phyloP scores from a whole-genome alignment of 2,888 invertebrate species.

The Phaonia tiefii region DNA sequence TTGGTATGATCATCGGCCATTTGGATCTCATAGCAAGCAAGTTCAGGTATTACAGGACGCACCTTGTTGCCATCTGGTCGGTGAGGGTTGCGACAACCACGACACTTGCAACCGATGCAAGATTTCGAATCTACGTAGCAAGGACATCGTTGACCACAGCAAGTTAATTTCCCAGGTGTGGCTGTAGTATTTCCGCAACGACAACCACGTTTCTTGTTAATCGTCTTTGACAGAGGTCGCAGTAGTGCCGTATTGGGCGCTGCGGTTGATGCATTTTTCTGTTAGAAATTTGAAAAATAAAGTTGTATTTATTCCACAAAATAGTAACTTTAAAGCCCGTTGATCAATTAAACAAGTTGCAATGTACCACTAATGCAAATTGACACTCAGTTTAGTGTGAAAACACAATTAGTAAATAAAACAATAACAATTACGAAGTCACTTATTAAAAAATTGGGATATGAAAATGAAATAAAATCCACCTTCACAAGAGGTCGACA shows the following conservation, averaged over 20 bases:
- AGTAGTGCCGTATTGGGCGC: conserved; percentile 58
- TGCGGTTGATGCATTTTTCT: conserved; percentile 67
- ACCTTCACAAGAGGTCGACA: too few relatives aligned
- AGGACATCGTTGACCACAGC: conserved; percentile 96
- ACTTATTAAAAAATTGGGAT: too few relatives aligned
- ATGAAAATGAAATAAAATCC: too few relatives aligned
- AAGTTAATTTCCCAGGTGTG: conserved; percentile 93
- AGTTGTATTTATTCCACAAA: too few relatives aligned
- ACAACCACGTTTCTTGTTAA: conserved; percentile 87
- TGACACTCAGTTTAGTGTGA: too few relatives aligned
- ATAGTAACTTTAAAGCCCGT: too few relatives aligned
- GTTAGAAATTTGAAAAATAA: too few relatives aligned
- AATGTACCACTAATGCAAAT: too few relatives aligned
- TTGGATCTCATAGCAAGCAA: conserved; percentile 84
- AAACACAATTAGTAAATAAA: too few relatives aligned
- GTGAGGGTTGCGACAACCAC: conserved; percentile 96
- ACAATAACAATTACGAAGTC: too few relatives aligned
- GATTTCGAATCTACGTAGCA: conserved; percentile 95
- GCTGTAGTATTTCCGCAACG: conserved; percentile 95
- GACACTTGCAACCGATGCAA: conserved; percentile 94
- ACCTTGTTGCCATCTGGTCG: conserved; percentile 91
- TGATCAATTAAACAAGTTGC: not conserved
- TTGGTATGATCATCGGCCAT: conserved; percentile 74
- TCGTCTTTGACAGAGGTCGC: conserved; percentile 68
- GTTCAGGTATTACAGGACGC: conserved; percentile 84